These are phyloP conservation scores for Zaprionus gabonicus DNA, from an alignment of 1,140 invertebrate species.

Conservation along the genomic window DNA sequence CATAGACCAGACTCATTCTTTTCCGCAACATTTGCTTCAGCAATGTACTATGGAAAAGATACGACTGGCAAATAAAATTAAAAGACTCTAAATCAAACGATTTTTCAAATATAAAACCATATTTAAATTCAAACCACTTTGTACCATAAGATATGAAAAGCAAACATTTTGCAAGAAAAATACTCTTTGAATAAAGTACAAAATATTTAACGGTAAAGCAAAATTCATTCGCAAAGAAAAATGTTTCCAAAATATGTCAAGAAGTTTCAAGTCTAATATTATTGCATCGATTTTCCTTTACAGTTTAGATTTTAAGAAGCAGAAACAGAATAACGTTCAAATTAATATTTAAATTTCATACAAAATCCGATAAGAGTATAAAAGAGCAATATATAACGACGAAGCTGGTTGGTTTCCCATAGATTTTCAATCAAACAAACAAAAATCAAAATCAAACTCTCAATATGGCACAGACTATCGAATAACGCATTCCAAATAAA, in stretches of 20 bases:
- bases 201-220: no score
- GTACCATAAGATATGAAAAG: no score
- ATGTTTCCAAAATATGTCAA: no score
- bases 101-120: background rate
- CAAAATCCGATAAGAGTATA: background rate
- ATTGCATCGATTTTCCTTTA: background rate
- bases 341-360: background rate
- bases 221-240: no score
- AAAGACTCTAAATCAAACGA: background rate
- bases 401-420: background rate
- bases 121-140: background rate
- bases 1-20: conserved; percentile 36
- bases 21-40: conserved; percentile 49
- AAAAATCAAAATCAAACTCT: background rate
- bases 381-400: background rate
- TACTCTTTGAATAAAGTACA: no score
- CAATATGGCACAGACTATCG: background rate
- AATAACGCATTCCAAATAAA: background rate
- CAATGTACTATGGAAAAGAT: conserved; percentile 39
- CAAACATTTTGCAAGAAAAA: no score
- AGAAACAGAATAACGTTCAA: background rate
- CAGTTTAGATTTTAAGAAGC: background rate
- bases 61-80: background rate
- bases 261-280: no score
- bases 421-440: background rate